These are phyloP conservation scores for Cloeon dipterum DNA, from an alignment of 2,888 invertebrate species.

Conservation along the genomic window DNA sequence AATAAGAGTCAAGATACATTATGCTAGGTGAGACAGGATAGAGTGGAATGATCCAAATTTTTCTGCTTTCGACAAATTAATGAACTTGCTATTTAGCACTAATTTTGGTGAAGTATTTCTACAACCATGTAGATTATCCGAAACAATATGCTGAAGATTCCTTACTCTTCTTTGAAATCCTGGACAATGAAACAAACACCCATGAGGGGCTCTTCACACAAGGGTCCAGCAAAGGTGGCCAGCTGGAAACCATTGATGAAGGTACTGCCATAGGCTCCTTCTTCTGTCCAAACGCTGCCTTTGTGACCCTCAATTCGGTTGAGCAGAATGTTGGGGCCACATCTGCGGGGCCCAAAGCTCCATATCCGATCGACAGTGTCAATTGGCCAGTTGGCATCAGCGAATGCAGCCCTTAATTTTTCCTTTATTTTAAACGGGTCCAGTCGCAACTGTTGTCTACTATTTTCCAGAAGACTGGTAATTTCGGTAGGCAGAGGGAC, in stretches of 20 bases:
- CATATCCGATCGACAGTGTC: conserved; percentile 46
- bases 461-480: conserved; percentile 44
- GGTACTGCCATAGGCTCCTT: conserved; percentile 33
- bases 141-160: conserved; percentile 18
- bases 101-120: too few species aligned
- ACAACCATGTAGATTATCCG: conserved; percentile 17
- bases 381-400: conserved; percentile 25
- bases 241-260: conserved; percentile 73
- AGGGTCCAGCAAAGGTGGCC: conserved; percentile 68
- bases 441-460: too few species aligned
- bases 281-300: conserved; percentile 21
- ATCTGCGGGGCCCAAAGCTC: conserved; percentile 77
- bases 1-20: too few species aligned
- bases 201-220: conserved; percentile 93
- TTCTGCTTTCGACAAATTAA: too few species aligned
- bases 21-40: too few species aligned
- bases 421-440: too few species aligned
- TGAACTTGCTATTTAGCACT: too few species aligned
- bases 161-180: conserved; percentile 59
- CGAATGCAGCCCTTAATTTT: conserved; percentile 34
- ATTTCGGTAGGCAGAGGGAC: conserved; percentile 50
- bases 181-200: conserved; percentile 82
- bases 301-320: conserved; percentile 45
- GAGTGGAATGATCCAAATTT: too few species aligned
- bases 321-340: conserved; percentile 72